phyloP scores from a whole-genome alignment of 2,888 invertebrate species.

The Yponomeuta evonymella region DNA sequence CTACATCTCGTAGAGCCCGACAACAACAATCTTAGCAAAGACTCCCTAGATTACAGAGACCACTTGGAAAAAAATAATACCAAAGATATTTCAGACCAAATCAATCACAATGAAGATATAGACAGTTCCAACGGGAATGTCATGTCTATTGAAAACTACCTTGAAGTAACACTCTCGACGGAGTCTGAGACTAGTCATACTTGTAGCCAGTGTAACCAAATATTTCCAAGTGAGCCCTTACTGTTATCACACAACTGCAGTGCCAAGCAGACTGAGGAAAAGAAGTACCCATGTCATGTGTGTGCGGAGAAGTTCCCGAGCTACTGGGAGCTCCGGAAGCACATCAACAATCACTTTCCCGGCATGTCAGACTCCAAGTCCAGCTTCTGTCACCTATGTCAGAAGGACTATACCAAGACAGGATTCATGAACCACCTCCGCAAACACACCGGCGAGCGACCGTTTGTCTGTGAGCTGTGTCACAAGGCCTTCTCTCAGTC shows the following conservation, averaged over 20 bases:
- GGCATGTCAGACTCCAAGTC: conserved; percentile 73
- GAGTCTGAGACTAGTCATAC: conserved; percentile 72
- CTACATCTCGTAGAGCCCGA: conserved; percentile 68
- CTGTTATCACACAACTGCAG: conserved; percentile 62
- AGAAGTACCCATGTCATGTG: conserved; percentile 71
- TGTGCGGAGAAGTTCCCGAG: conserved; percentile 70
- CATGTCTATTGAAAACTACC: conserved; percentile 72
- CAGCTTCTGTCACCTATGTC: conserved; percentile 72
- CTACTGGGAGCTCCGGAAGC: conserved; percentile 71
- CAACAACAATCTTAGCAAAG: conserved; percentile 64
- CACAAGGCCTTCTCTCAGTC: conserved; percentile 73
- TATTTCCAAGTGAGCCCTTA: conserved; percentile 64
- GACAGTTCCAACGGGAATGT: conserved; percentile 71
- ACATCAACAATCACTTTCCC: conserved; percentile 69
- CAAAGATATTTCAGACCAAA: conserved; percentile 57
- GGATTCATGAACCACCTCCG: conserved; percentile 73
- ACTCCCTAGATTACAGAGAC: conserved; percentile 57
- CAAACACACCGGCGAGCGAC: conserved; percentile 70
- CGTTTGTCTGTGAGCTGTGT: conserved; percentile 72
- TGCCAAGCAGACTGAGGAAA: conserved; percentile 66
- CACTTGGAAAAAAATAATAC: conserved; percentile 59
- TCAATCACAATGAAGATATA: conserved; percentile 56
- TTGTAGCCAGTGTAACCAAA: conserved; percentile 70
- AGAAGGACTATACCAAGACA: conserved; percentile 73
- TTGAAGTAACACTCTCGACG: conserved; percentile 71